A percentile compares a stretch with the other conserved stretches of the same genome.
Conservation (phyloP, 2,797 vertebrate species). For the Cetoscarus ocellatus region DNA sequence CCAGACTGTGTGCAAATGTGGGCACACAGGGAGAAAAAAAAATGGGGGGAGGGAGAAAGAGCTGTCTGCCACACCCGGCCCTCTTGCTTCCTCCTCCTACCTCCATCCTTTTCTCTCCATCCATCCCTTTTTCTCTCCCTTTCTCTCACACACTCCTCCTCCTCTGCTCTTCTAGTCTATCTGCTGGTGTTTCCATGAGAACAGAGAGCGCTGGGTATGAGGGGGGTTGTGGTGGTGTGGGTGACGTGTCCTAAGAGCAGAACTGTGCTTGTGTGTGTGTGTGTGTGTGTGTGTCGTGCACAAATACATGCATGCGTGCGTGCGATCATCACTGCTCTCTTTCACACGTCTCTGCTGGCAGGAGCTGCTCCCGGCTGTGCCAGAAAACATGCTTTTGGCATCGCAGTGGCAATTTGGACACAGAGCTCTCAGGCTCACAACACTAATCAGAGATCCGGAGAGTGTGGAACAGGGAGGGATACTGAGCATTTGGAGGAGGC, state of each 20-base stretch:
- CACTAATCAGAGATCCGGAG: slow-evolving; percentile 49
- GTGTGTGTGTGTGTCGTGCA: slow-evolving; percentile 5
- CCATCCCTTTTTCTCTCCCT: slow-evolving; percentile 30
- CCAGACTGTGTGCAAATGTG: slow-evolving; percentile 63
- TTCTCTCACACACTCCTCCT: slow-evolving; percentile 54
- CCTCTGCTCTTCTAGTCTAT: slow-evolving; percentile 76
- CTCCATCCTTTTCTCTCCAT: slow-evolving; percentile 51
- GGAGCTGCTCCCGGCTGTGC: slow-evolving; percentile 48
- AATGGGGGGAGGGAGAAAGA: slow-evolving; percentile 9
- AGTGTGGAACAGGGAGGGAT: slow-evolving; percentile 42
- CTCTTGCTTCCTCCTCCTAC: slow-evolving; percentile 61
- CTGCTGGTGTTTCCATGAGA: slow-evolving; percentile 87
- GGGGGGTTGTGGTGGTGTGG: slow-evolving; percentile 47
- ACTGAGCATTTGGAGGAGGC: slow-evolving; percentile 37
- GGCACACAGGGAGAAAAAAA: slow-evolving; percentile 35
- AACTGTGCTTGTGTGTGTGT: slow-evolving; percentile 20
- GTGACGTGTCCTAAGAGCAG: slow-evolving; percentile 76
- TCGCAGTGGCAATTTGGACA: slow-evolving; percentile 54
- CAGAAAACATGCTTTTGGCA: slow-evolving; percentile 73
- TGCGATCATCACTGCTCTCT: slow-evolving; percentile 60
- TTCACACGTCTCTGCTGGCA: slow-evolving; percentile 65
- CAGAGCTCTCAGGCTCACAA: slow-evolving; percentile 38
- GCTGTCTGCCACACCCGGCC: slow-evolving; percentile 78
- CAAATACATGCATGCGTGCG: slow-evolving; percentile 11
- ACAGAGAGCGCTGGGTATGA: slow-evolving; percentile 76